Conservation (phyloP, 2,113 vertebrate species). For the Python bivittatus region DNA sequence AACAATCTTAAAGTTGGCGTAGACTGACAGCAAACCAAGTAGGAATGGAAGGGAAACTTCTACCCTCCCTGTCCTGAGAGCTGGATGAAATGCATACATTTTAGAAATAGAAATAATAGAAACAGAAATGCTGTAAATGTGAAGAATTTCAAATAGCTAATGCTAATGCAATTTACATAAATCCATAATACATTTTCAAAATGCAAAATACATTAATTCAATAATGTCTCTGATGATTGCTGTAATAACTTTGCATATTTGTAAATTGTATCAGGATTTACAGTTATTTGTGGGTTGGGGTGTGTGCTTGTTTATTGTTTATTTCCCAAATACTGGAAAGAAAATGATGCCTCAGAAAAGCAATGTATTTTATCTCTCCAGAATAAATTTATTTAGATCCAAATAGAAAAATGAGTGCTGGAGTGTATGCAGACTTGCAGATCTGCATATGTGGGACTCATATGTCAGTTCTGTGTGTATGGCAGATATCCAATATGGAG, state of each 20-base stretch:
- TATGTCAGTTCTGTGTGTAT: neutral
- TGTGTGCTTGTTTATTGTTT: neutral
- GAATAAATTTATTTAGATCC: neutral
- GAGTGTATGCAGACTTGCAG: neutral
- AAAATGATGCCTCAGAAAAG: neutral
- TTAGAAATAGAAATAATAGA: neutral
- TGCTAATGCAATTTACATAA: slow-evolving; percentile 13
- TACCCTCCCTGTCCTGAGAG: neutral
- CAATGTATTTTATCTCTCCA: neutral
- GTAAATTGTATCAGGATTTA: neutral
- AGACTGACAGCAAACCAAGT: neutral
- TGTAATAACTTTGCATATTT: slow-evolving; percentile 15
- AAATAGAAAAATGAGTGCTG: neutral
- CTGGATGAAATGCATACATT: neutral
- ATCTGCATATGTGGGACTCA: neutral
- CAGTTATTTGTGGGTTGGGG: neutral
- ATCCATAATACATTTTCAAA: slow-evolving; percentile 29
- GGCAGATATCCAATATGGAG: neutral
- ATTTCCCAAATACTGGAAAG: neutral
- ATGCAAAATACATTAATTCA: slow-evolving; percentile 26
- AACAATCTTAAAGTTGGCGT: neutral
- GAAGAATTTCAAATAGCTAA: slow-evolving; percentile 11
- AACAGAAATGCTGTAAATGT: neutral
- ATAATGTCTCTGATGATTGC: slow-evolving; percentile 4
- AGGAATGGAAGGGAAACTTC: neutral